These are phyloP conservation scores for Antheraea yamamai DNA, from an alignment of 2,888 invertebrate genomes.

Conservation along the genomic window DNA sequence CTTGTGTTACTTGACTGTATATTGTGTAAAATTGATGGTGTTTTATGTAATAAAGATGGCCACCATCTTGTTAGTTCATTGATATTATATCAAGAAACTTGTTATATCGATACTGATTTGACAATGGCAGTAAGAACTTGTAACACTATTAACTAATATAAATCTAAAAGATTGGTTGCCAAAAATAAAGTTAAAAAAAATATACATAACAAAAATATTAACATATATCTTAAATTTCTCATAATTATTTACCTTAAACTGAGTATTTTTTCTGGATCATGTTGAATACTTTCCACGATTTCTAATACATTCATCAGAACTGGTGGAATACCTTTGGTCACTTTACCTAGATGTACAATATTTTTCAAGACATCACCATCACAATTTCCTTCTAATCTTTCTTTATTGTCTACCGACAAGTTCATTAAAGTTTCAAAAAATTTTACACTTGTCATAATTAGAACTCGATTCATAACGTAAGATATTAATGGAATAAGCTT, in stretches of 20 bases:
- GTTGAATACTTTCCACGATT: conserved; percentile 44
- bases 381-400: conserved; percentile 25
- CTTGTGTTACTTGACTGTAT: too few species aligned
- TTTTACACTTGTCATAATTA: conserved; percentile 50
- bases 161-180: too few species aligned
- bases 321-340: conserved; percentile 56
- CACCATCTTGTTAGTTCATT: too few species aligned
- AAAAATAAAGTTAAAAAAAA: too few species aligned
- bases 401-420: conserved; percentile 29
- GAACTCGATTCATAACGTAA: conserved; percentile 70
- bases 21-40: too few species aligned
- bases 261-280: conserved; percentile 33
- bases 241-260: conserved; percentile 46
- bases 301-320: conserved; percentile 56
- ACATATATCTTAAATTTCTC: background rate
- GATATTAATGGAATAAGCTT: conserved; percentile 82
- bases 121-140: too few species aligned
- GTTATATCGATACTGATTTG: too few species aligned
- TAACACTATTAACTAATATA: too few species aligned
- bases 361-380: conserved; percentile 37
- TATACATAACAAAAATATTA: background rate
- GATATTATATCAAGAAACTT: too few species aligned
- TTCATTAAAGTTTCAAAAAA: conserved; percentile 42
- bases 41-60: too few species aligned
- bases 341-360: conserved; percentile 43